Percentiles rank a stretch among this genome's conserved stretches.
Conservation (phyloP, 2,888 invertebrate species). For the Drosophila kuntzei region DNA sequence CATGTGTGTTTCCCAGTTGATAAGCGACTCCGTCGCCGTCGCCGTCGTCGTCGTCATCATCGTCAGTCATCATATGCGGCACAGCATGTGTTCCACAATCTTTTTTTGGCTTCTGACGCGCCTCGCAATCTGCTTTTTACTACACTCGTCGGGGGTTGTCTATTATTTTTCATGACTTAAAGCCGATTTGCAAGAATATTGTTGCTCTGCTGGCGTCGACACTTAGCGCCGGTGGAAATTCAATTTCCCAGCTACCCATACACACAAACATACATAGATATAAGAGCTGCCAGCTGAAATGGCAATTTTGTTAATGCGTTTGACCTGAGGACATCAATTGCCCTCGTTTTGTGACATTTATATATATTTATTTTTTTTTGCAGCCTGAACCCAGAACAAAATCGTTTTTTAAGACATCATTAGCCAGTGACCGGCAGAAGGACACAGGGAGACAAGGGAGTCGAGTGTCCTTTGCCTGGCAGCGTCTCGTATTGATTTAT, state of each 20-base stretch:
- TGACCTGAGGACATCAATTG: slow-evolving; percentile 82
- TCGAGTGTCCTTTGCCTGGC: slow-evolving; percentile 34
- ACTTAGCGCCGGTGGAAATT: slow-evolving; percentile 72
- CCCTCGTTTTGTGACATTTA: slow-evolving; percentile 77
- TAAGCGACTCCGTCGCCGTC: slow-evolving; percentile 55
- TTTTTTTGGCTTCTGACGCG: slow-evolving; percentile 68
- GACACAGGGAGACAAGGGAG: slow-evolving; percentile 45
- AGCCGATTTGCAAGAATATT: slow-evolving; percentile 85
- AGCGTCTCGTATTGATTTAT: slow-evolving; percentile 79
- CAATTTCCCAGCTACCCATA: slow-evolving; percentile 66
- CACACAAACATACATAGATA: slow-evolving; percentile 17
- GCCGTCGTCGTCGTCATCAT: slow-evolving; percentile 30
- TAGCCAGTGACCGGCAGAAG: slow-evolving; percentile 53
- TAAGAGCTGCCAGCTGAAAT: slow-evolving; percentile 67
- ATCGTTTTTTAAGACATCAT: slow-evolving; percentile 83
- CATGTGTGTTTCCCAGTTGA: slow-evolving; percentile 69
- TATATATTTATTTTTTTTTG: slow-evolving; percentile 25
- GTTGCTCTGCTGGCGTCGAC: slow-evolving; percentile 65
- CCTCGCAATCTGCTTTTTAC: slow-evolving; percentile 80
- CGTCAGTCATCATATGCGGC: slow-evolving; percentile 78
- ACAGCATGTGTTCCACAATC: slow-evolving; percentile 85
- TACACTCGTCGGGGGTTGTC: slow-evolving; percentile 71
- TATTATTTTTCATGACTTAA: slow-evolving; percentile 84
- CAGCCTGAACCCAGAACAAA: slow-evolving; percentile 44
- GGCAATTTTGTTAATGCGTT: slow-evolving; percentile 80